These are phyloP conservation scores for Psettodes erumei DNA, from an alignment of 2,113 vertebrate genomes.

Conservation along the genomic window DNA sequence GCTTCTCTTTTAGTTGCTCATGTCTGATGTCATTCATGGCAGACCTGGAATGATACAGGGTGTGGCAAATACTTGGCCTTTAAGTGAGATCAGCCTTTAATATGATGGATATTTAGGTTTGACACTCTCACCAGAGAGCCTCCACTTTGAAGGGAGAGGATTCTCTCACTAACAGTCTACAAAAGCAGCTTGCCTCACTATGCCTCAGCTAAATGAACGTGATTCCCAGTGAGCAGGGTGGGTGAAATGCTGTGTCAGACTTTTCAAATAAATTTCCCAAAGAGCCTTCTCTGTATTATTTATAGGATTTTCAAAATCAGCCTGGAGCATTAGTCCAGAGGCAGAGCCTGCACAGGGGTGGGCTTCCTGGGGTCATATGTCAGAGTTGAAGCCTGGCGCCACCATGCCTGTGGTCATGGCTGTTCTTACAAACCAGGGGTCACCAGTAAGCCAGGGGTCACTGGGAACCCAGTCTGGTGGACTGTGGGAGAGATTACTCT, in stretches of 20 bases:
- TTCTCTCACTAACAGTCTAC: no score
- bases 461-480: conserved; percentile 28
- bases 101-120: background rate
- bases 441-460: conserved; percentile 59
- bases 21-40: background rate
- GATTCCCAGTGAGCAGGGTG: background rate
- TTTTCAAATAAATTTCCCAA: background rate
- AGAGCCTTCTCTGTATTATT: background rate
- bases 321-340: conserved; percentile 2
- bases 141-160: no score
- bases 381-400: conserved; percentile 64
- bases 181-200: background rate
- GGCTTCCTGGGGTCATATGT: conserved; percentile 63
- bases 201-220: background rate
- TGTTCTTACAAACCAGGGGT: conserved; percentile 51
- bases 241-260: no score
- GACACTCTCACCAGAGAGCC: no score
- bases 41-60: background rate
- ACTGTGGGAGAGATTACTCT: conserved; percentile 47
- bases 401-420: conserved; percentile 58
- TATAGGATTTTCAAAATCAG: background rate
- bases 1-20: background rate
- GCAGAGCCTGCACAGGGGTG: conserved; percentile 32
- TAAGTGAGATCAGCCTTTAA: background rate
- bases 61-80: background rate